Evolutionary conservation across 2,797 vertebrate species (phyloP), one percentile per base, ranked within the genome.

Genomic region (Parauchenoglanis punctatus): DNA sequence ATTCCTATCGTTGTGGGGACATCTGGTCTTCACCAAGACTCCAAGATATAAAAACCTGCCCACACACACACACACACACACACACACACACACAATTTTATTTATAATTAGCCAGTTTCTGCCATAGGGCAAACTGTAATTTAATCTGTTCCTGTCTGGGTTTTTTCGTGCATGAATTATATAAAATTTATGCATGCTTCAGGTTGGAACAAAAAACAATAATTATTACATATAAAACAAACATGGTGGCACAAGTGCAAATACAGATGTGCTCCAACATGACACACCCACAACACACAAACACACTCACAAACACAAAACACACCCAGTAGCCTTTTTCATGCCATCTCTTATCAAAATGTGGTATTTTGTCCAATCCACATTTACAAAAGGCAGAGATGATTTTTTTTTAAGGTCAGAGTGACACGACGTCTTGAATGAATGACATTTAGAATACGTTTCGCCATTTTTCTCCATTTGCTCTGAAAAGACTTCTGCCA

Each of bases 321-420:
- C 78, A 81, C 59, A 46, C 80, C 59, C 40, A 49, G 44, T n/a
- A 54, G 58, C 92, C 73, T 81, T 87, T 94, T 95, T 94, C 92
- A 93, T 94, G 89, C 90, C 90, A 89, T 93, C 94, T 91, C 93
- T 88, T 95, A 94, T 96, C 94, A 94, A 87, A 93, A 95, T 94
- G 92, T 96, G 95, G 93, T 97, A 96, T 95, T 96, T 96, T 94
- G 93, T 94, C 92, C 92, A 95, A 92, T 93, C 95, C 95, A 93
- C 93, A 89, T 95, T 94, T 96, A 94, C 97, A 96, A 95, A 90
- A 95, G 89, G 91, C 96, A 75, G 93, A 96, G 93, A 93, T 94
- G 94, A 95, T 95, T 96, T 97, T 96, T 83, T 95, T 96, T 97
- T 96, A 97, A 98, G 96, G 96, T 97, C 96, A 97, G 89, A 81